A percentile compares a stretch with the other conserved stretches of the same genome.
These are phyloP conservation scores for Cyphomyrmex costatus DNA, from an alignment of 1,140 invertebrate species.

Conservation along the genomic window DNA sequence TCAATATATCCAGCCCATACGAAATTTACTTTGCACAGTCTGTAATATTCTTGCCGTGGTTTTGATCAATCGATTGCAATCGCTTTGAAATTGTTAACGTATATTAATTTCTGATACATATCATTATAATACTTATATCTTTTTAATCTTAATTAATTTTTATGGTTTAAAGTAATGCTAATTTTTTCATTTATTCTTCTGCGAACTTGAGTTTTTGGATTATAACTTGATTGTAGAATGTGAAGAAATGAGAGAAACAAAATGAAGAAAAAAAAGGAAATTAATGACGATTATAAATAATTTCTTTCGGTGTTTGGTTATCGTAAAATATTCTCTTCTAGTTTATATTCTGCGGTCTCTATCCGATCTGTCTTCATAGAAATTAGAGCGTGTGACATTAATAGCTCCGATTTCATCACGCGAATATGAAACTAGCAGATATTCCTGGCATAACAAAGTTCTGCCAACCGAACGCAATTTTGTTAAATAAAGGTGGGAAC, in stretches of 20 bases:
- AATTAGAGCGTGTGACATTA: conserved; percentile 72
- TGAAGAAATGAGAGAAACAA: neutral
- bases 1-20: neutral
- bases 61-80: conserved; percentile 22
- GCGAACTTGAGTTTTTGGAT: neutral
- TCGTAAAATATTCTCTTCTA: neutral
- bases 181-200: neutral
- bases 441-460: conserved; percentile 65
- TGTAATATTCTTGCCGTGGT: neutral
- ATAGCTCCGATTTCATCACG: conserved; percentile 69
- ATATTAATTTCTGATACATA: conserved; percentile 15
- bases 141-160: neutral
- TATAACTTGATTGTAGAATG: neutral
- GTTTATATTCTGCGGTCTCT: neutral
- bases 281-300: neutral
- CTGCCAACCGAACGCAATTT: conserved; percentile 40
- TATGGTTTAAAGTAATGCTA: neutral
- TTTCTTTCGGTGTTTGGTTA: neutral
- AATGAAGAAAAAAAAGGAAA: neutral
- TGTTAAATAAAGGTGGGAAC: conserved; percentile 53
- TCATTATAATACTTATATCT: conserved; percentile 2
- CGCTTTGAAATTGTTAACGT: conserved; percentile 5
- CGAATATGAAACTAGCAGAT: conserved; percentile 71
- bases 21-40: conserved; percentile 3
- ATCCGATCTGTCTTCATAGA: conserved; percentile 18